Evolutionary conservation across 2,888 invertebrate genomes (phyloP).

Genomic region (Heliconius charithonia): DNA sequence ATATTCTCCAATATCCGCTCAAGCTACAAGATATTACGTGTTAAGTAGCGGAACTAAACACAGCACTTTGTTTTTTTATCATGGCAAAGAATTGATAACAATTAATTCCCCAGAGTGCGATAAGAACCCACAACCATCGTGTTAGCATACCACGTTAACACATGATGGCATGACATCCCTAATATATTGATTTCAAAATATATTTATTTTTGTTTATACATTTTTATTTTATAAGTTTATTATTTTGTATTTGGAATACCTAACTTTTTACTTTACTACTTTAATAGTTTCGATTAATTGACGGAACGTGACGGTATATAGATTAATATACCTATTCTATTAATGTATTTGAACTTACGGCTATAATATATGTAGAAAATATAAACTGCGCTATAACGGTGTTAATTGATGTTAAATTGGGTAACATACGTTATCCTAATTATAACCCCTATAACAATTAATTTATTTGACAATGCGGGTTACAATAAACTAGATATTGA

Average conservation of each 20-base stretch:
- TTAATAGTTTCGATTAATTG: no score
- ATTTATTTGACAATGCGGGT: constrained; percentile 12
- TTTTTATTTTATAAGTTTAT: no score
- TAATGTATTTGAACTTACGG: background rate
- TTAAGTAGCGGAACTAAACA: background rate
- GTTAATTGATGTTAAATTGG: background rate
- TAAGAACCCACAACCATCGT: background rate
- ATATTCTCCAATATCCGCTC: no score
- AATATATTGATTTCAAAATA: no score
- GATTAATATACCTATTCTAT: no score
- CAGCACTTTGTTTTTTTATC: background rate
- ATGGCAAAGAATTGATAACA: background rate
- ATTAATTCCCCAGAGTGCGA: background rate
- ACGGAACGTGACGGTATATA: no score
- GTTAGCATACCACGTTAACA: no score
- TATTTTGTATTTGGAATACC: no score
- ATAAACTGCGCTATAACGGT: background rate
- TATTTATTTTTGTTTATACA: no score
- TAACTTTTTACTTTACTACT: no score
- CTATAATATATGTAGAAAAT: background rate
- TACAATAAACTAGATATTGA: background rate
- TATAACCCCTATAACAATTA: constrained; percentile 12
- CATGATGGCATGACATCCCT: no score
- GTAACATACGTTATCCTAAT: background rate
- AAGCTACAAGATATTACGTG: background rate